Base-by-base conservation (phyloP, 2,888 invertebrate genomes). In the Agriopis aurantiaria region DNA sequence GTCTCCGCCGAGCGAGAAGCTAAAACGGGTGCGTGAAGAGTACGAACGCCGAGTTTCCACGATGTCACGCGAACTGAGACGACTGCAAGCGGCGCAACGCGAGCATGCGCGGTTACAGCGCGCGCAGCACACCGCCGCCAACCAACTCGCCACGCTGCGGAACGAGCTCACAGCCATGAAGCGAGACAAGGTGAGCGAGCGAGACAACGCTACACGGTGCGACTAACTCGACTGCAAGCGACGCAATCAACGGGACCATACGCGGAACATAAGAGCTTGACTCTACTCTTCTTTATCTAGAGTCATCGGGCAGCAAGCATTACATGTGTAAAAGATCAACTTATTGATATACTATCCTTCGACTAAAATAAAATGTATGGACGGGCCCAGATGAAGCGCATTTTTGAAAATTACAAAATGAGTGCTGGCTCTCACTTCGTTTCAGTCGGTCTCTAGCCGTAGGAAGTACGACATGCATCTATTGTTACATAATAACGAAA, bases 101-200 rank as follows among this genome's bases (percentile, higher is more conserved):
- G 69, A 69, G 45, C 67, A 71, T 46, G 67, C 97, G 41, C 96
- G 97, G 57, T 95, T 99, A 78, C 95, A 98, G 78, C 96, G 97
- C 78, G 97, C 96, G 83, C 98, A 98, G 87, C 96, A 96, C 75
- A 98, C 98, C 83, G 99, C 99, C 85, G 98, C 99, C 89, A 97
- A 97, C 73, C 99, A 99, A 91, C 94, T 99, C 57, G 92, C 95
- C 76, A 96, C 97, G 78, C 91, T 99, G 56, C 96, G 97, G 81
- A 95, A 95, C 8, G 97, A 97, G 79, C 98, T 99, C 74, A 95
- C 95, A 83, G 96, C 96, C 78, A 98, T 98, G 14, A 99, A 99
- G 93, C 94, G 99, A 45, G 99, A 99, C 88, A 97, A 97, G 52
- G 52, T 52, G 52, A 52, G 23, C 6, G 23, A 33, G 23, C 11